Conservation (phyloP, 2,113 vertebrate species). For the Prunella fulvescens region DNA sequence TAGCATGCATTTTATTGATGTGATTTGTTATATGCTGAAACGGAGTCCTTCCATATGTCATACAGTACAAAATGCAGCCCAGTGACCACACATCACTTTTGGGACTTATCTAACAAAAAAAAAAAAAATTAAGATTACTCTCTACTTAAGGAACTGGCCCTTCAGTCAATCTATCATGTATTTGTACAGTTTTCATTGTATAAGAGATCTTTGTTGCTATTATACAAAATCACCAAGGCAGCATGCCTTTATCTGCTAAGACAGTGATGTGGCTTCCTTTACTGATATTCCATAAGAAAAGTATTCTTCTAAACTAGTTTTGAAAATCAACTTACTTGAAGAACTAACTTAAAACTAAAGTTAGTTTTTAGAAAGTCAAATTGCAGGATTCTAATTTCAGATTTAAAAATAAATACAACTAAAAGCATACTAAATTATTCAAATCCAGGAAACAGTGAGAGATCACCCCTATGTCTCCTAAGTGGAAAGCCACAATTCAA, state of each 20-base stretch:
- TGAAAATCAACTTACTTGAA: not conserved
- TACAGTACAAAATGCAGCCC: slow-evolving; percentile 94
- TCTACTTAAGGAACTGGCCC: not conserved
- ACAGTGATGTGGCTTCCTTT: not conserved
- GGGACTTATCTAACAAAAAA: slow-evolving; percentile 83
- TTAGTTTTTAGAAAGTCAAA: not conserved
- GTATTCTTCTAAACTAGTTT: not conserved
- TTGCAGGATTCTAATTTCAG: not conserved
- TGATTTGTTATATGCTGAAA: slow-evolving; percentile 96
- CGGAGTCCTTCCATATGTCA: slow-evolving; percentile 95
- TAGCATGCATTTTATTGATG: slow-evolving; percentile 90
- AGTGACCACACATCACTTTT: slow-evolving; percentile 98
- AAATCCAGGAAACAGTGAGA: not conserved
- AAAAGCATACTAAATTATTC: not conserved
- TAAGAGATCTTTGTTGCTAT: not conserved
- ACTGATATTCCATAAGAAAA: not conserved
- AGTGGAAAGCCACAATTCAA: not conserved
- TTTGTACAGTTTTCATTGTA: not conserved
- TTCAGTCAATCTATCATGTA: not conserved
- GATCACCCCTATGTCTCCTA: not conserved
- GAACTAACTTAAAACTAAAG: not conserved
- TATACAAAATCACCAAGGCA: not conserved
- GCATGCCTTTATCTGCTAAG: not conserved
- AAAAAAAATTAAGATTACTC: not conserved
- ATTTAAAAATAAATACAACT: not conserved